Evolutionary conservation across 2,888 invertebrate genomes (phyloP).

Genomic region (Synergus laeviventris): DNA sequence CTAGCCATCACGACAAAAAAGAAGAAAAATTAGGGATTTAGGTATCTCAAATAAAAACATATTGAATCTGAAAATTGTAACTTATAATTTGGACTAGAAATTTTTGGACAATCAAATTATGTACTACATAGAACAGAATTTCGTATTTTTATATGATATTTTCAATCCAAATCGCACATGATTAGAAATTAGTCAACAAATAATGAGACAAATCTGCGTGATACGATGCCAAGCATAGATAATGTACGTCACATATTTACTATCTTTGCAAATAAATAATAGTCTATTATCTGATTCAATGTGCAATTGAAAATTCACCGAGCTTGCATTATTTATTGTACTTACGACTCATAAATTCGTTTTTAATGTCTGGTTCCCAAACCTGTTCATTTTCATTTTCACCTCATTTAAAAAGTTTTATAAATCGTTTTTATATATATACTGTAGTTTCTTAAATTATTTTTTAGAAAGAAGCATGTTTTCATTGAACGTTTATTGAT

Average conservation of each 20-base stretch:
- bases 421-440: too few relatives aligned
- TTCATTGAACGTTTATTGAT: conserved; percentile 46
- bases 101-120: too few relatives aligned
- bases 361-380: neutral
- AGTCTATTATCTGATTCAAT: conserved; percentile 49
- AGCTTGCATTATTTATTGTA: conserved; percentile 8
- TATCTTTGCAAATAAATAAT: conserved; percentile 58
- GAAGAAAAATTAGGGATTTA: neutral
- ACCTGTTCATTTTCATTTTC: neutral
- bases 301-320: conserved; percentile 33
- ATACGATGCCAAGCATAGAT: conserved; percentile 63
- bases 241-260: conserved; percentile 63
- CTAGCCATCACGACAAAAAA: conserved; percentile 76
- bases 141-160: too few relatives aligned
- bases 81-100: neutral
- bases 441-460: too few relatives aligned
- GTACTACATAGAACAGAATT: too few relatives aligned
- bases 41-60: neutral
- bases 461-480: too few relatives aligned
- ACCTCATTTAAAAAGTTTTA: neutral
- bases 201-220: conserved; percentile 41
- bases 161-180: too few relatives aligned
- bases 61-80: neutral
- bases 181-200: conserved; percentile 12
- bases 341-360: conserved; percentile 12